Evolutionary conservation across 2,888 invertebrate genomes (phyloP).

Genomic region (Frankliniella fusca): DNA sequence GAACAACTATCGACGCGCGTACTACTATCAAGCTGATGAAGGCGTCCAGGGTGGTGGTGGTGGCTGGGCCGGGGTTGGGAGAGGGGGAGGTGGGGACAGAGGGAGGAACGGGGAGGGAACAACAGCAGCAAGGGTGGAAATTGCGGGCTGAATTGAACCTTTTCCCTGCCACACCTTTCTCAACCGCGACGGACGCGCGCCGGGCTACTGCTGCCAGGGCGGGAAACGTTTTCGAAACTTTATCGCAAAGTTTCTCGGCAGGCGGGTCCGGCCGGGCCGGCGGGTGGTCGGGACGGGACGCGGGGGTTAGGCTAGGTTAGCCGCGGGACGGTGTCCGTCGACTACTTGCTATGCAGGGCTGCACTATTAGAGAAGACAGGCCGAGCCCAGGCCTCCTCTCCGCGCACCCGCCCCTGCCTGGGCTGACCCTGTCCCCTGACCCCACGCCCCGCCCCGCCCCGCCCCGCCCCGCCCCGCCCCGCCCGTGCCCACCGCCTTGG

Average conservation of each 20-base stretch:
- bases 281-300: background rate
- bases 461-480: too few species aligned
- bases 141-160: too few species aligned
- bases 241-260: too few species aligned
- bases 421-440: background rate
- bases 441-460: background rate
- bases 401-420: background rate
- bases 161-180: too few species aligned
- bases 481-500: background rate
- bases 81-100: background rate
- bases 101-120: too few species aligned
- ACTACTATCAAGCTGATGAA: too few species aligned
- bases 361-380: slow-evolving; percentile 5
- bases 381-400: background rate
- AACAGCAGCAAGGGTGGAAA: too few species aligned
- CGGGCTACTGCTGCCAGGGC: too few species aligned
- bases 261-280: too few species aligned
- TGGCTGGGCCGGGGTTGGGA: background rate
- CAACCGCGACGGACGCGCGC: too few species aligned
- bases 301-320: background rate
- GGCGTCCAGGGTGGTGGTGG: background rate
- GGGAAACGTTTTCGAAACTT: too few species aligned
- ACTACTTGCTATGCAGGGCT: background rate
- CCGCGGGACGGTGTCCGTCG: background rate
- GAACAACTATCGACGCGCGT: too few species aligned